Conservation (phyloP, 2,888 invertebrate species). For the Acleris cristana region DNA sequence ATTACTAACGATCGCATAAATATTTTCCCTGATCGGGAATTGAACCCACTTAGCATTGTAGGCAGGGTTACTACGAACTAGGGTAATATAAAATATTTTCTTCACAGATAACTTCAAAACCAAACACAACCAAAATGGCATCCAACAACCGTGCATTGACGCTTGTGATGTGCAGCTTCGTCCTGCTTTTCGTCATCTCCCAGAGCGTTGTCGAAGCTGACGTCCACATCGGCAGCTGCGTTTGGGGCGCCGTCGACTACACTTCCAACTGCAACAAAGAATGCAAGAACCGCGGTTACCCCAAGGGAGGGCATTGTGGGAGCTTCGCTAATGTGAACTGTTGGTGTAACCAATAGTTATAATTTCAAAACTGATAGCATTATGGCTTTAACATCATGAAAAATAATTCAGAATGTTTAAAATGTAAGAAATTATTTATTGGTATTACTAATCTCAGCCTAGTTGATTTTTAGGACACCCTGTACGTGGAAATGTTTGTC, state of each 20-base stretch:
- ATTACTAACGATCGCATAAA: too few relatives aligned
- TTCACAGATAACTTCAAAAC: neutral
- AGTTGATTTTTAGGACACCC: too few relatives aligned
- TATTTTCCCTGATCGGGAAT: too few relatives aligned
- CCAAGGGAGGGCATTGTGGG: constrained; percentile 46
- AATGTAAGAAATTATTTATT: too few relatives aligned
- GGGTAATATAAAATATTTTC: too few relatives aligned
- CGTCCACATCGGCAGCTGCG: constrained; percentile 48
- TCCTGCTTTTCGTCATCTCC: constrained; percentile 48
- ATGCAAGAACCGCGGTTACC: constrained; percentile 45
- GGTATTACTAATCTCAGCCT: too few relatives aligned
- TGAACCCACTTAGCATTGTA: too few relatives aligned
- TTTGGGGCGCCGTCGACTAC: constrained; percentile 51
- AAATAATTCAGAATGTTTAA: too few relatives aligned
- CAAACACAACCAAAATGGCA: constrained; percentile 9
- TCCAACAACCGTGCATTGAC: constrained; percentile 7
- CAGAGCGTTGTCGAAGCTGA: constrained; percentile 45
- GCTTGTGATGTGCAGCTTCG: constrained; percentile 44
- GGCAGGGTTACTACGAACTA: too few relatives aligned
- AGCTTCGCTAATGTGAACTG: constrained; percentile 42
- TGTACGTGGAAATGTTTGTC: too few relatives aligned
- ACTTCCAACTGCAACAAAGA: constrained; percentile 48
- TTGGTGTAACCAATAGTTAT: constrained; percentile 18
- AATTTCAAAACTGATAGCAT: too few relatives aligned
- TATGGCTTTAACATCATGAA: too few relatives aligned